These are phyloP conservation scores for Catamblyrhynchus diadema DNA, from an alignment of 2,797 vertebrate genomes.

Conservation along the genomic window DNA sequence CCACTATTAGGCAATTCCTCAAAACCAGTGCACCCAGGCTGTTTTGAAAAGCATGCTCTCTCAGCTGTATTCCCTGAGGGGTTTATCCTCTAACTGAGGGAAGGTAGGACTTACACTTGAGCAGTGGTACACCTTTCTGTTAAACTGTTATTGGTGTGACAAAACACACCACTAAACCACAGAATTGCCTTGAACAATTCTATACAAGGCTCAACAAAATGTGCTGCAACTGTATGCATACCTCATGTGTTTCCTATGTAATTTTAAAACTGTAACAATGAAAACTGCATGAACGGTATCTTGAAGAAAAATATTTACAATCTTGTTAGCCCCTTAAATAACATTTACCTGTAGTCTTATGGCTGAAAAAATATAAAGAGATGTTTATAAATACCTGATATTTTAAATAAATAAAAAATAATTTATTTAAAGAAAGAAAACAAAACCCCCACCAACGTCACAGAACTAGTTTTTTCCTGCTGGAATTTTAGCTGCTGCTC, in stretches of 20 bases:
- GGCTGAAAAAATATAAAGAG: neutral
- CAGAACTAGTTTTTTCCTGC: neutral
- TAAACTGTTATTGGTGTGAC: neutral
- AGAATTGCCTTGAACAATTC: neutral
- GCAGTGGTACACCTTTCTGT: neutral
- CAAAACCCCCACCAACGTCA: neutral
- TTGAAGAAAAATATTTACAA: neutral
- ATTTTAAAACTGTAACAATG: neutral
- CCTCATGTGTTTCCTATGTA: neutral
- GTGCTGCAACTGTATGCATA: neutral
- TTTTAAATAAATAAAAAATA: neutral
- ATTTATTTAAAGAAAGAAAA: neutral
- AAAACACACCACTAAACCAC: neutral
- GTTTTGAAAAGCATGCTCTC: neutral
- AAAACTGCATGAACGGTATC: neutral
- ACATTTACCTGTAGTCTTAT: neutral
- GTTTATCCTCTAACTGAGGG: neutral
- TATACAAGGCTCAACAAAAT: neutral
- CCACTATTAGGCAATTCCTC: neutral
- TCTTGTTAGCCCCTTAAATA: neutral
- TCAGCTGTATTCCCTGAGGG: neutral
- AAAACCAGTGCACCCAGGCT: neutral
- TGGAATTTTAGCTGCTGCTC: neutral
- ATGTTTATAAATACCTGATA: neutral
- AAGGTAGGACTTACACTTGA: neutral